A percentile compares a stretch with the other conserved stretches of the same genome.
Evolutionary conservation across 1,140 invertebrate species (phyloP).

Genomic region (Zaprionus ghesquierei): DNA sequence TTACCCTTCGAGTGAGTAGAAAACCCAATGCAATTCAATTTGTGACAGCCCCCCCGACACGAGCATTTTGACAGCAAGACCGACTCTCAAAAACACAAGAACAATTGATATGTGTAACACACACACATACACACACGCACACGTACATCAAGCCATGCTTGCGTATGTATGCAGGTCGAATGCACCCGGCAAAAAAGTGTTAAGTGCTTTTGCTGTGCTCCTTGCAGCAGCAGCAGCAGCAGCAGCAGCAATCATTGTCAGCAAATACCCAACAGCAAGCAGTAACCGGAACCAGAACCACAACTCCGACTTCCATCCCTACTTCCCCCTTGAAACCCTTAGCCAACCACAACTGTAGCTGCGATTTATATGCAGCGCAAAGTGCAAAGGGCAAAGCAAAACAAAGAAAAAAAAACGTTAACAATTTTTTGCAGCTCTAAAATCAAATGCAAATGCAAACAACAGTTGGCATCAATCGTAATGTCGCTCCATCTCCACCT

Average conservation of each 20-base stretch:
- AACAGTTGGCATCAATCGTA: conserved; percentile 77
- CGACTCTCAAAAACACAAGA: conserved; percentile 17
- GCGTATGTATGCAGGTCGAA: conserved; percentile 44
- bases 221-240: conserved; percentile 54
- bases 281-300: conserved; percentile 22
- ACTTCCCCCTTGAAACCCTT: background rate
- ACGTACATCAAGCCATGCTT: background rate
- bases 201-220: conserved; percentile 72
- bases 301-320: background rate
- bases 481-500: too few relatives aligned
- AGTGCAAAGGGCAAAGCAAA: conserved; percentile 58
- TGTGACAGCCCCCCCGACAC: conserved; percentile 64
- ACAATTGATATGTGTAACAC: conserved; percentile 55
- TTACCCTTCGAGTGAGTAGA: conserved; percentile 29
- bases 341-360: conserved; percentile 36
- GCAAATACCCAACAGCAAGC: conserved; percentile 60
- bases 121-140: background rate
- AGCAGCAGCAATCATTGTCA: conserved; percentile 70
- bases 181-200: conserved; percentile 59
- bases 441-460: conserved; percentile 80
- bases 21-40: conserved; percentile 61
- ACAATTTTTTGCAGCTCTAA: conserved; percentile 46
- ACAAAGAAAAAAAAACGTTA: conserved; percentile 17
- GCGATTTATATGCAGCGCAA: conserved; percentile 63
- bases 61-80: conserved; percentile 57